Percentiles rank a stretch among this genome's conserved stretches.
phyloP scores from a whole-genome alignment of 2,888 invertebrate species.

The Andrena hattorfiana region DNA sequence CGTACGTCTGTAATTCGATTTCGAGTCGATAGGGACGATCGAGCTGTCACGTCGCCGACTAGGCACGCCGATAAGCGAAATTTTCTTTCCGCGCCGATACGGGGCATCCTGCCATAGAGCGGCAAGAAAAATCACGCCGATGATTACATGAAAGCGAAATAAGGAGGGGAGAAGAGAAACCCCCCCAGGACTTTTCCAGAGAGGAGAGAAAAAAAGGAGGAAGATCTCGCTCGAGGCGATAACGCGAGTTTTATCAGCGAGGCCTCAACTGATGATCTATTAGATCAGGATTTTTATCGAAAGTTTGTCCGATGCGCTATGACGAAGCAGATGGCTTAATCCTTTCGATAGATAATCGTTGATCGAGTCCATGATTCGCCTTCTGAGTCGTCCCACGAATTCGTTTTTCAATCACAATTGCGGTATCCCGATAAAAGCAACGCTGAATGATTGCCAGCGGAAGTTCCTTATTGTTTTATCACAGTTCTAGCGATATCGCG shows the following conservation, averaged over 20 bases:
- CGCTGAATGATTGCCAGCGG: too few relatives aligned
- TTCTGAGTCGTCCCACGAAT: not conserved
- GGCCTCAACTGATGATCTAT: not conserved
- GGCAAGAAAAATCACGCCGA: not conserved
- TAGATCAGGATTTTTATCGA: not conserved
- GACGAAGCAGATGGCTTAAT: not conserved
- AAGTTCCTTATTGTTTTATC: too few relatives aligned
- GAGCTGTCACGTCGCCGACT: slow-evolving; percentile 15
- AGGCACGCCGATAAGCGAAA: slow-evolving; percentile 49
- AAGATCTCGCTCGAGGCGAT: slow-evolving; percentile 19
- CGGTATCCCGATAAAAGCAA: too few relatives aligned
- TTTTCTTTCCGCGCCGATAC: slow-evolving; percentile 8
- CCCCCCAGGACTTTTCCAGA: not conserved
- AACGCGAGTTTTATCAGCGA: slow-evolving; percentile 31
- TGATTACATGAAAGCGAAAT: not conserved
- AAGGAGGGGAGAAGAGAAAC: too few relatives aligned
- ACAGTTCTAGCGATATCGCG: too few relatives aligned
- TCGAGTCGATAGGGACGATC: slow-evolving; percentile 30
- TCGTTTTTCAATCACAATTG: too few relatives aligned
- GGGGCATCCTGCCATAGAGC: not conserved
- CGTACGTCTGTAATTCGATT: slow-evolving; percentile 38
- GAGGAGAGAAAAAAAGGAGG: too few relatives aligned
- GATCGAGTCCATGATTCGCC: not conserved
- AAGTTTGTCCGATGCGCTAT: not conserved
- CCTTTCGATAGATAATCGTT: not conserved